These are phyloP conservation scores for Bostrychus sinensis DNA, from an alignment of 2,113 vertebrate genomes.

Conservation along the genomic window DNA sequence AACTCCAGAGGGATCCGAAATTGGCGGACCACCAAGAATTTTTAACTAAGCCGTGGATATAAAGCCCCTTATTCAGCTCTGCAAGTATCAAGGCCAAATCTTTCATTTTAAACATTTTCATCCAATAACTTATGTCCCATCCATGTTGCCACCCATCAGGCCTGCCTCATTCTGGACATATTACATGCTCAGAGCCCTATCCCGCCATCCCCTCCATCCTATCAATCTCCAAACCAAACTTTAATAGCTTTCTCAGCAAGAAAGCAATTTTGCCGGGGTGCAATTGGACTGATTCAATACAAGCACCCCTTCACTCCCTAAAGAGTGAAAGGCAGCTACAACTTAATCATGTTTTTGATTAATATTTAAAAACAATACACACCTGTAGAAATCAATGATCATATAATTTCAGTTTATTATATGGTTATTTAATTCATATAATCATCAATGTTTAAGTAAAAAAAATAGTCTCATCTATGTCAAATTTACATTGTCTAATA, in stretches of 20 bases:
- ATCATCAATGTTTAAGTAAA: too few species aligned
- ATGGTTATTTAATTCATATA: too few species aligned
- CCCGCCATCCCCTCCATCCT: background rate
- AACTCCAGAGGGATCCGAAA: background rate
- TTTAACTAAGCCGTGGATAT: background rate
- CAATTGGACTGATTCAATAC: background rate
- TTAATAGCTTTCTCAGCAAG: background rate
- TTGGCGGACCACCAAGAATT: background rate
- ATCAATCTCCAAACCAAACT: background rate
- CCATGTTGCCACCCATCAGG: background rate
- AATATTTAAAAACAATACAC: too few species aligned
- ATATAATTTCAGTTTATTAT: too few species aligned
- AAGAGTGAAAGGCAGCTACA: too few species aligned
- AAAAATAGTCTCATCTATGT: too few species aligned
- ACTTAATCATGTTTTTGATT: too few species aligned
- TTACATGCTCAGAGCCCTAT: background rate
- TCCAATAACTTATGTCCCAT: background rate
- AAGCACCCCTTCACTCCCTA: background rate
- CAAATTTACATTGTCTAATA: too few species aligned
- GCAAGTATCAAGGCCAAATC: background rate
- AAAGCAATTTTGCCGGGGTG: background rate
- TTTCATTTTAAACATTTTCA: background rate
- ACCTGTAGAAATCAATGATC: too few species aligned
- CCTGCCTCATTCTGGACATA: background rate
- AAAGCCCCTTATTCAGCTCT: background rate